Percentiles rank a stretch among this genome's conserved stretches.
These are phyloP conservation scores for Odocoileus hemionus DNA, from an alignment of 2,113 vertebrate species.

Conservation along the genomic window DNA sequence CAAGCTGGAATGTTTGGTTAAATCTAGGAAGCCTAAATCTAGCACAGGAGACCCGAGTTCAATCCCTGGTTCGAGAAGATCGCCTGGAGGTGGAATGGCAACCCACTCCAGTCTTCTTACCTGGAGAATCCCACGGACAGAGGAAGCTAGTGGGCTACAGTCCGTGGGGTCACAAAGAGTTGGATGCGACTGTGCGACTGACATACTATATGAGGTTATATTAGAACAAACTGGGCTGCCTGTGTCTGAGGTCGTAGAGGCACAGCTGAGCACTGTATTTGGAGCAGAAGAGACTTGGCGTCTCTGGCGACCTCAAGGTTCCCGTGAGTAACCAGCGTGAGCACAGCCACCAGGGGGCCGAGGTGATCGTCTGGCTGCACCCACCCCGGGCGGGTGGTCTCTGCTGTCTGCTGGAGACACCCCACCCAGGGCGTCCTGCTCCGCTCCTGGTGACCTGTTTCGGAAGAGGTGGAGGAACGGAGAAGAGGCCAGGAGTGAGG, in stretches of 20 bases:
- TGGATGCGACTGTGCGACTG: background rate
- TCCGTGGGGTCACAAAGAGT: background rate
- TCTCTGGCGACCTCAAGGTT: background rate
- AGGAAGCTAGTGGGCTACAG: background rate
- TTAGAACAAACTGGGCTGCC: background rate
- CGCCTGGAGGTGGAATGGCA: background rate
- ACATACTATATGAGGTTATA: background rate
- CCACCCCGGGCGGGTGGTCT: background rate
- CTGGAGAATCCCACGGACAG: background rate
- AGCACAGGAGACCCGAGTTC: background rate
- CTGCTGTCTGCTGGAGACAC: background rate
- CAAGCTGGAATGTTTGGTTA: background rate
- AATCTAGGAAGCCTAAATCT: background rate
- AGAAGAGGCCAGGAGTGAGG: background rate
- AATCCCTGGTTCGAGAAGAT: background rate
- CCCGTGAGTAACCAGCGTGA: background rate
- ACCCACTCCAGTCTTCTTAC: background rate
- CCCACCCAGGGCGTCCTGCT: background rate
- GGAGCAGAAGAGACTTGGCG: background rate
- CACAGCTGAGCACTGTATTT: background rate
- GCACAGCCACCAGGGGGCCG: background rate
- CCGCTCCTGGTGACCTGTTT: background rate
- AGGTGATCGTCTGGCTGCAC: background rate
- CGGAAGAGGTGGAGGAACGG: background rate
- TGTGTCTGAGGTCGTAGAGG: background rate